Base-by-base conservation (phyloP, 2,888 invertebrate genomes). In the Alsophila aescularia region DNA sequence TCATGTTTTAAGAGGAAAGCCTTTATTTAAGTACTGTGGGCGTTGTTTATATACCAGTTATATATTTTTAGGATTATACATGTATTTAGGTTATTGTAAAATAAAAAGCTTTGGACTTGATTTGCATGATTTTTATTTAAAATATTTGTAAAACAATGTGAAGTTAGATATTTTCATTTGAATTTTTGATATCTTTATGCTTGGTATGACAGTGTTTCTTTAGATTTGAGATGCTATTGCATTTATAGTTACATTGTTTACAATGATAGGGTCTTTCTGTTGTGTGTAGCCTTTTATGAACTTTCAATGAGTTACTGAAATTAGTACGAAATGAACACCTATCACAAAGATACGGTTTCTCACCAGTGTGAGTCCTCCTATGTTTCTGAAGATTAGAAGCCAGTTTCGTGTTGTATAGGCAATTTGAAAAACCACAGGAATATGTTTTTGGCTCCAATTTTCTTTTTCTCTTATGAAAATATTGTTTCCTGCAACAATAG, bases 321-420 rank as follows among this genome's bases (percentile, higher is more conserved):
- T 88, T 92, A 1, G 91, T 79, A 62, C 88, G 78, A 60, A 92
- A 92, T 31, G 85, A 75, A 67, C 92, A 92, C 58, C 77, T 76
- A 49, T 92, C 91, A 79, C 92, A 92, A 24, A 89, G 75, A 66
- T 83, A 92, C 1, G 87, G 91, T 47, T 86, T 88, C 52, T 91
- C 89, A 36, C 79, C 76, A 6, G 87, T 87, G 54, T 92, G 92
- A 24, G 77, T 82, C 60, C 91, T 76, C 70, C 79, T 86, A 59
- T 92, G 92, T 62, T 90, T 92, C 35, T 79, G 80, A n/a, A 92
- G 75, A 69, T 92, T 92, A 35, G 86, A 89, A 16, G 84, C 83
- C 32, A 87, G 67, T 74, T 93, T 93, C 57, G 93, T 87, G 58
- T 83, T 85, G 74, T 94, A 94, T 29, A 81, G 81, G 70, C 94